Percentiles rank a stretch among this genome's conserved stretches.
phyloP scores from a whole-genome alignment of 2,888 invertebrate species.

The Conomelus anceps region DNA sequence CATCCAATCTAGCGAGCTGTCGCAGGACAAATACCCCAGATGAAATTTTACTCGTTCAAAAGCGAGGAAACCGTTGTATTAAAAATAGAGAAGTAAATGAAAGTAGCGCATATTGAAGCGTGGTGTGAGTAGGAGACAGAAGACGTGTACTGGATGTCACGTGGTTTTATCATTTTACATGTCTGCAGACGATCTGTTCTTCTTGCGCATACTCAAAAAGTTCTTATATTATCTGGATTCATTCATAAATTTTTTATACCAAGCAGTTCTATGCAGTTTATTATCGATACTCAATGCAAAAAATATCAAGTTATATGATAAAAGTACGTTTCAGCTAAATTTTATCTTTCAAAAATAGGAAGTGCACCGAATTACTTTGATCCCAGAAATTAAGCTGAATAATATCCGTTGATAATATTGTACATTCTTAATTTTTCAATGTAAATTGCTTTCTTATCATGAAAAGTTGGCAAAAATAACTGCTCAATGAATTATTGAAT shows the following conservation, averaged over 20 bases:
- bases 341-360: not conserved
- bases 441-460: not conserved
- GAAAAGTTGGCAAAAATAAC: not conserved
- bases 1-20: too few relatives aligned
- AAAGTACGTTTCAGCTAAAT: not conserved
- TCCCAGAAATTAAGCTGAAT: not conserved
- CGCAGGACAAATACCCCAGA: too few relatives aligned
- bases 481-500: not conserved
- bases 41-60: too few relatives aligned
- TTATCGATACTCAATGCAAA: not conserved
- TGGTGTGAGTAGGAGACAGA: too few relatives aligned
- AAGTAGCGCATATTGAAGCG: too few relatives aligned
- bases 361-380: not conserved
- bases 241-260: not conserved
- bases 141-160: not conserved
- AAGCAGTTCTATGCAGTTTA: too few relatives aligned
- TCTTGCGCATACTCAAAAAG: not conserved
- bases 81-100: too few relatives aligned
- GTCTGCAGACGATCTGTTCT: not conserved
- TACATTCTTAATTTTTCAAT: not conserved
- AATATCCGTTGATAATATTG: not conserved
- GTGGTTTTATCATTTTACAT: not conserved
- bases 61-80: too few relatives aligned
- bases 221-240: not conserved
- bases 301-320: not conserved